Percentiles rank a stretch among this genome's conserved stretches.
phyloP scores from a whole-genome alignment of 2,113 vertebrate species.

The Oryzias woworae region DNA sequence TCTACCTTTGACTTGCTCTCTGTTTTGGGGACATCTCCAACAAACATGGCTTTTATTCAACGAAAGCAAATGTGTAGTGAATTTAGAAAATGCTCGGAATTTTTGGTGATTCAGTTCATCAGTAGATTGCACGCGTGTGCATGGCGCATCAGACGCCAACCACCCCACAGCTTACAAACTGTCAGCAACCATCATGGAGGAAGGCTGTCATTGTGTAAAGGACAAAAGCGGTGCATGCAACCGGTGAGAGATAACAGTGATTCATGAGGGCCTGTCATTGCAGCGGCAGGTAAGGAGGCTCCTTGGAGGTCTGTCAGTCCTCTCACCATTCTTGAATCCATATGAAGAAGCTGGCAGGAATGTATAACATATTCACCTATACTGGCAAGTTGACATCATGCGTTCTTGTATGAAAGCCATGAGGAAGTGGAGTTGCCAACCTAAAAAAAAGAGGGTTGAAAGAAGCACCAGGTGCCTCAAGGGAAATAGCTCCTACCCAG shows the following conservation, averaged over 20 bases:
- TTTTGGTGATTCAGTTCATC: slow-evolving; percentile 17
- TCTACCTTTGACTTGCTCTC: not conserved
- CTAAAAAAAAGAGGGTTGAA: slow-evolving; percentile 6
- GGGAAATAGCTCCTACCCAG: not conserved
- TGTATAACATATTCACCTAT: slow-evolving; percentile 18
- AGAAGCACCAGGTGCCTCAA: not conserved
- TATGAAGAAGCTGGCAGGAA: slow-evolving; percentile 29
- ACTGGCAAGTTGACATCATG: slow-evolving; percentile 8
- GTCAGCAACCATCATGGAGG: slow-evolving; percentile 61
- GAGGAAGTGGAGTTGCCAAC: not conserved
- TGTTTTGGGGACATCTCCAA: not conserved
- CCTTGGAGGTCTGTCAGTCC: slow-evolving; percentile 42
- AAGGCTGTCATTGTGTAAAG: slow-evolving; percentile 70
- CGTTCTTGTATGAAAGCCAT: slow-evolving; percentile 1
- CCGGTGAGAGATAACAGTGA: slow-evolving; percentile 74
- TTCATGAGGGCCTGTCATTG: slow-evolving; percentile 77
- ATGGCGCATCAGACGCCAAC: slow-evolving; percentile 23
- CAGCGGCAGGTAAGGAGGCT: slow-evolving; percentile 67
- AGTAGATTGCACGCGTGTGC: slow-evolving; percentile 22
- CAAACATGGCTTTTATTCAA: not conserved
- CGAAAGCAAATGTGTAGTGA: not conserved
- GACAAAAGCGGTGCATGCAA: slow-evolving; percentile 73
- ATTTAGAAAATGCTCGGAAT: slow-evolving; percentile 6
- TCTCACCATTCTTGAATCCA: slow-evolving; percentile 24
- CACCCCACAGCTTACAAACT: slow-evolving; percentile 44